phyloP scores from a whole-genome alignment of 1,140 invertebrate genomes.

The Caenorhabditis inopinata region DNA sequence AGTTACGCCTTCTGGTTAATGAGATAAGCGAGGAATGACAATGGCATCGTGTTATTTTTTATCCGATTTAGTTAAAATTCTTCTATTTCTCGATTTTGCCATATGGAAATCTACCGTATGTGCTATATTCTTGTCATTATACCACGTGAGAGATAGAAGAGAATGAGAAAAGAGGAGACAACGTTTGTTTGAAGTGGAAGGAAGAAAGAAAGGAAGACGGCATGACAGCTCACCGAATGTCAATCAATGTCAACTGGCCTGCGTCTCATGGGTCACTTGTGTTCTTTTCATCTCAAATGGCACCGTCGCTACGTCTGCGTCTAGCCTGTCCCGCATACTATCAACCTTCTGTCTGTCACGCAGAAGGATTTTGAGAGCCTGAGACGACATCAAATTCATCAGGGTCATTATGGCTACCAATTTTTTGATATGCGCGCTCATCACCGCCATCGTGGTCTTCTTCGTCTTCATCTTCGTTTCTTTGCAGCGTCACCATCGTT shows the following conservation, averaged over 20 bases:
- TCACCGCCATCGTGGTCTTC: not conserved
- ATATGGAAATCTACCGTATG: not conserved
- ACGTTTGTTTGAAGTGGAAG: slow-evolving; percentile 8
- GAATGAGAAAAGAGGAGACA: not conserved
- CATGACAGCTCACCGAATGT: slow-evolving; percentile 30
- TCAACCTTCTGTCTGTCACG: not conserved
- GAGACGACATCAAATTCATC: not conserved
- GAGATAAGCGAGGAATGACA: not conserved
- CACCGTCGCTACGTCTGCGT: not conserved
- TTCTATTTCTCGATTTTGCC: no score
- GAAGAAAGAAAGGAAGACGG: not conserved
- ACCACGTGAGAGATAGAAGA: not conserved
- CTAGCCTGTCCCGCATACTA: not conserved
- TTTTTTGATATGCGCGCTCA: slow-evolving; percentile 4
- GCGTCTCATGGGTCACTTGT: slow-evolving; percentile 17
- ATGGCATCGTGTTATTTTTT: no score
- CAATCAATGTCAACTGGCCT: slow-evolving; percentile 24
- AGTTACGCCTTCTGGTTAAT: no score
- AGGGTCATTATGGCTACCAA: not conserved
- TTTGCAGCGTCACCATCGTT: not conserved
- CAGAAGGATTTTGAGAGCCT: not conserved
- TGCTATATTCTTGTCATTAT: not conserved
- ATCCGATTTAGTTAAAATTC: no score
- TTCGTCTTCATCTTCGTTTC: not conserved
- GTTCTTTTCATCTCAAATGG: not conserved